Percentiles rank a stretch among this genome's conserved stretches.
Evolutionary conservation across 2,797 vertebrate genomes (phyloP).

Genomic region (Naso thynnoides): DNA sequence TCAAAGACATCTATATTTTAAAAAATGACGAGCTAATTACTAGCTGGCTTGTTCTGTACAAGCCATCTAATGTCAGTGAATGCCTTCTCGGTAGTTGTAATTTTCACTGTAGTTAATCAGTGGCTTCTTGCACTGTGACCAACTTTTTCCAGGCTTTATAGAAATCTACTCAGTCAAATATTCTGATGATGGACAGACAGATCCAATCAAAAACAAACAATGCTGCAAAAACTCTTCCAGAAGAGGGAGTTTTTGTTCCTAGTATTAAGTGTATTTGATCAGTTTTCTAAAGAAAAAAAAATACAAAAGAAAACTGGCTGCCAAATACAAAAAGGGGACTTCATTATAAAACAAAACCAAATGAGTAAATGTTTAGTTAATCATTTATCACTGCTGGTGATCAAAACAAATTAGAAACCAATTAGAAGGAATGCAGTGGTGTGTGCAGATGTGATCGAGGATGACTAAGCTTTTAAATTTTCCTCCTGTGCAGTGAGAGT

Average conservation of each 20-base stretch:
- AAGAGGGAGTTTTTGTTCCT: background rate
- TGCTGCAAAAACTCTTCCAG: slow-evolving; percentile 7
- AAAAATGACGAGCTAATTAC: background rate
- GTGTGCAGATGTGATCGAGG: slow-evolving; percentile 51
- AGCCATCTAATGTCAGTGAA: background rate
- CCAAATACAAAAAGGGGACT: background rate
- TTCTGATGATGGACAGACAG: slow-evolving; percentile 30
- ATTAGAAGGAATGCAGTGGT: slow-evolving; percentile 57
- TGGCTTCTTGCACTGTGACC: slow-evolving; percentile 19
- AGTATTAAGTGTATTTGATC: background rate
- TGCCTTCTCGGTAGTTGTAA: background rate
- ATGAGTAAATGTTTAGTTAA: background rate
- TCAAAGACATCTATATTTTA: background rate
- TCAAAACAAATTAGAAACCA: slow-evolving; percentile 65
- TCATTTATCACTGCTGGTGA: slow-evolving; percentile 24
- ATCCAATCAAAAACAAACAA: slow-evolving; percentile 12
- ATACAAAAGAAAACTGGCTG: background rate
- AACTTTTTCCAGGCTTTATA: slow-evolving; percentile 35
- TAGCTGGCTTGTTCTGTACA: background rate
- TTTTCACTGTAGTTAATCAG: slow-evolving; percentile 39
- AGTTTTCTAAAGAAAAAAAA: background rate
- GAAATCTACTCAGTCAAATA: slow-evolving; percentile 46
- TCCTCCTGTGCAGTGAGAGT: slow-evolving; percentile 68
- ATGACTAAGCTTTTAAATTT: slow-evolving; percentile 73
- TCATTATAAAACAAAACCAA: slow-evolving; percentile 29